phyloP scores from a whole-genome alignment of 1,140 invertebrate species.

The honey bee (Apis mellifera) region Amel_HAv3.1 CM009935.2:11592001-11592500 shows the following conservation, averaged over 20 bases:
- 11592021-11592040: slow-evolving; percentile 69
- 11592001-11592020: slow-evolving; percentile 6
- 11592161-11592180: slow-evolving; percentile 61
- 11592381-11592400: slow-evolving; percentile 38
- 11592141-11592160: slow-evolving; percentile 34
- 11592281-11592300: too few relatives aligned
- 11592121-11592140: too few relatives aligned
- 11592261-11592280: too few relatives aligned
- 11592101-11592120: slow-evolving; percentile 51
- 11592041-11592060: slow-evolving; percentile 73
- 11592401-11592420: slow-evolving; percentile 41
- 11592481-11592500: too few relatives aligned
- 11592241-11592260: too few relatives aligned
- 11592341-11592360: neutral
- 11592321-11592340: neutral
- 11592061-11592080: slow-evolving; percentile 74
- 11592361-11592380: slow-evolving; percentile 33
- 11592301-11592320: slow-evolving; percentile 31
- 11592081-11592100: slow-evolving; percentile 67
- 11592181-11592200: slow-evolving; percentile 70
- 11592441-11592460: too few relatives aligned
- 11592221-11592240: too few relatives aligned
- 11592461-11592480: too few relatives aligned
- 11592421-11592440: slow-evolving; percentile 22
- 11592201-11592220: slow-evolving; percentile 73